Evolutionary conservation across 2,113 vertebrate species (phyloP).

Genomic region (Zootoca vivipara): DNA sequence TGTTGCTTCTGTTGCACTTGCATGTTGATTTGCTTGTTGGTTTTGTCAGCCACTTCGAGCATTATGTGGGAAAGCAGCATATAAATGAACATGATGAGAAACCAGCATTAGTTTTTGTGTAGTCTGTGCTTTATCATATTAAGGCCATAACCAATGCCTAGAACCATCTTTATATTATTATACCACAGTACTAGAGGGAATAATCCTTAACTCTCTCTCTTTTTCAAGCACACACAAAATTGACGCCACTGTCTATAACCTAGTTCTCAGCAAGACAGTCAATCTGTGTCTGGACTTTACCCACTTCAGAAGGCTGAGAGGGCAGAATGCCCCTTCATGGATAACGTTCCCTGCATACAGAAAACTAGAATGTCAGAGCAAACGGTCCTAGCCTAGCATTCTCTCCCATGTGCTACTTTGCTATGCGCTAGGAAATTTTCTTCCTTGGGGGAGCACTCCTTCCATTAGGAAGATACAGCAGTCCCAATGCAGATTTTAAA

Average conservation of each 20-base stretch:
- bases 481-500: too few relatives aligned
- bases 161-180: neutral
- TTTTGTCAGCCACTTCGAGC: neutral
- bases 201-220: neutral
- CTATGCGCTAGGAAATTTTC: too few relatives aligned
- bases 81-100: neutral
- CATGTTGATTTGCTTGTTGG: neutral
- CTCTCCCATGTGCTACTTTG: neutral
- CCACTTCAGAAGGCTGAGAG: neutral
- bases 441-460: too few relatives aligned
- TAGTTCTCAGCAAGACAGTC: neutral
- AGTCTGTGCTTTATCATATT: neutral
- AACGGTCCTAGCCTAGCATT: neutral
- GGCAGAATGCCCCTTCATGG: neutral
- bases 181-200: neutral
- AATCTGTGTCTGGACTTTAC: neutral
- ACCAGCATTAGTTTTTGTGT: too few relatives aligned
- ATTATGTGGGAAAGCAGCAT: neutral
- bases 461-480: too few relatives aligned
- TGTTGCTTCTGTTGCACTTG: too few relatives aligned
- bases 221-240: neutral
- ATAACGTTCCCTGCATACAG: neutral
- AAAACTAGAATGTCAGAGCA: neutral
- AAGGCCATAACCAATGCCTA: neutral
- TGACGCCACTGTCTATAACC: neutral